phyloP scores from a whole-genome alignment of 2,888 invertebrate genomes.

The Siphlonurus alternatus region DNA sequence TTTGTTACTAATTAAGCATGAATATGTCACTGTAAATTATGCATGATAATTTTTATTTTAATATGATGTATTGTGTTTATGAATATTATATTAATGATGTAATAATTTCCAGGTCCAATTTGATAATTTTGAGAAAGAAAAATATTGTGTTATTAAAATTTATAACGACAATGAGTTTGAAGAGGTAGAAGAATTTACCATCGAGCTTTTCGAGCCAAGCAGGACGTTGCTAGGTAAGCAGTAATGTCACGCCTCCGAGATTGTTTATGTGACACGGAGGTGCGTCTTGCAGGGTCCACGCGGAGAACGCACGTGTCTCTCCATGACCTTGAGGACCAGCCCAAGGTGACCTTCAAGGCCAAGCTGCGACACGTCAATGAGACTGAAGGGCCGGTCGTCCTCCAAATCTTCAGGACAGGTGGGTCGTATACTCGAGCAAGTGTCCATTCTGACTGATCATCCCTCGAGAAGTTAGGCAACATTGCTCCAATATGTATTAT shows the following conservation, averaged over 20 bases:
- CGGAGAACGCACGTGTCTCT: neutral
- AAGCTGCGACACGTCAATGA: neutral
- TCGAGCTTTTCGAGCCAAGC: neutral
- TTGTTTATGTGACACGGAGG: too few species aligned
- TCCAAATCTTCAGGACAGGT: neutral
- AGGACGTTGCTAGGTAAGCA: neutral
- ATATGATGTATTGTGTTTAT: neutral
- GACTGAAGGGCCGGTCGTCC: neutral
- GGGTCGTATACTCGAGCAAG: neutral
- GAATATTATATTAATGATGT: neutral
- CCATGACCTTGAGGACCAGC: neutral
- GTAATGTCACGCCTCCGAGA: too few species aligned
- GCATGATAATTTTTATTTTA: too few species aligned
- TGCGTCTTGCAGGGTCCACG: neutral
- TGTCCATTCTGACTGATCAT: too few species aligned
- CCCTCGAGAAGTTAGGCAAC: too few species aligned
- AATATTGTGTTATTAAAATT: neutral
- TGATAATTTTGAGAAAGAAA: neutral
- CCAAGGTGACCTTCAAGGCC: neutral
- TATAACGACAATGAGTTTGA: neutral
- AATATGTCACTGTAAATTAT: too few species aligned
- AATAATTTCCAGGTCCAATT: neutral
- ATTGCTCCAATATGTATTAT: too few species aligned
- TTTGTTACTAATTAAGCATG: too few species aligned
- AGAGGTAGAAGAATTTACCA: neutral